A percentile compares a stretch with the other conserved stretches of the same genome.
These are phyloP conservation scores for Nezara viridula DNA, from an alignment of 2,888 invertebrate genomes.

Conservation along the genomic window DNA sequence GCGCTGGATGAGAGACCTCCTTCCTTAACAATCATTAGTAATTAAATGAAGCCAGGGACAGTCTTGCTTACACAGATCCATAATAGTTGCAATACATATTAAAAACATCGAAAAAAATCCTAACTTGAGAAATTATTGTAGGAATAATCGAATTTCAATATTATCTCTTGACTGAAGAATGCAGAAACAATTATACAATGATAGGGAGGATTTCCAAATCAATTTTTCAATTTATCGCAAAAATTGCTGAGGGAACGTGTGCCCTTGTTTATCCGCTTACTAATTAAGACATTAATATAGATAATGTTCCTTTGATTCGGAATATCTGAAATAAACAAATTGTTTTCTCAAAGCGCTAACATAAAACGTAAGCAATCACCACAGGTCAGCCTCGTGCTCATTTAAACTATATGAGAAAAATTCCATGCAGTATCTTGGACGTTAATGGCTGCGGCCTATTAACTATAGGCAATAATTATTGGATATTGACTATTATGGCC, in stretches of 20 bases:
- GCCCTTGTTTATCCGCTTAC: neutral
- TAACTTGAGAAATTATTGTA: too few species aligned
- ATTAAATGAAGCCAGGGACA: too few species aligned
- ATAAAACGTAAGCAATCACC: neutral
- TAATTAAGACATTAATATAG: neutral
- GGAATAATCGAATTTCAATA: neutral
- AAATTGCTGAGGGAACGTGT: neutral
- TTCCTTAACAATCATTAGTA: too few species aligned
- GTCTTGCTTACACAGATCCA: too few species aligned
- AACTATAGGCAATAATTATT: too few species aligned
- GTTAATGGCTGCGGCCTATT: too few species aligned
- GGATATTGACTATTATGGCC: too few species aligned
- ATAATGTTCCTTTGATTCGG: neutral
- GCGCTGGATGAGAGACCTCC: too few species aligned
- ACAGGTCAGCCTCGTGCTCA: neutral
- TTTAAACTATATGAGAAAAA: neutral
- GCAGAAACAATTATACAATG: neutral
- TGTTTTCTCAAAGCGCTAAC: neutral
- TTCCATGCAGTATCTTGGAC: too few species aligned
- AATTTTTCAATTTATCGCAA: neutral
- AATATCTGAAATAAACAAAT: neutral
- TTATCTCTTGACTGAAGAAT: neutral
- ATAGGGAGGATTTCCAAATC: neutral
- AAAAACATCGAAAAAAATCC: too few species aligned
- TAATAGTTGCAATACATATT: too few species aligned